Base-by-base conservation (phyloP, 1,140 invertebrate species). In the Diorhabda sublineata region DNA sequence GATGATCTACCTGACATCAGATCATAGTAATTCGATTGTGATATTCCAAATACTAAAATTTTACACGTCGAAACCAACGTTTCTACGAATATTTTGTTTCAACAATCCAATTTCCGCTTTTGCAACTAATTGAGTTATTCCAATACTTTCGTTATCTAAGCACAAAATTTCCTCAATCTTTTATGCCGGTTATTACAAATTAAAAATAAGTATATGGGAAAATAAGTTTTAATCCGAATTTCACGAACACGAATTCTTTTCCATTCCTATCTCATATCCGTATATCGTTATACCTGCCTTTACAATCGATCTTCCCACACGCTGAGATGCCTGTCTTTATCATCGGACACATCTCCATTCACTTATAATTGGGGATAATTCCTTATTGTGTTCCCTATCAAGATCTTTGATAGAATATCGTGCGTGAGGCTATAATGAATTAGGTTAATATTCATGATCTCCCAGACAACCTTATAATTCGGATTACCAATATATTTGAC, bases 341-440 rank as follows among this genome's bases (percentile, higher is more conserved):
- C 70, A 43, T n/a, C 57, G 61, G 62, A 70, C 73, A 72, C 68
- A 74, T 72, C 68, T 74, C 66, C 68, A 73, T 74, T 74, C 68
- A 67, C 68, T 62, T 74, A 74, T 74, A 74, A 74, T 74, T 74
- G 70, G 68, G 73, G 73, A 74, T 74, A 74, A 72, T 72, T 74
- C 70, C 44, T 58, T 66, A 72, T 74, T 74, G 68, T 72, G 64
- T 66, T 64, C 59, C 61, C 66, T 74, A 74, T 74, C 73, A 52
- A 52, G 47, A 52, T 52, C 47, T 52, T 26, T 52, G 47, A 52
- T n/a, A 52, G 47, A 52, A 52, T n/a, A 52, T 52, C 47, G 47
- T 52, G 47, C 47, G n/a, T 52, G 47, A 52, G 6, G 47, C 47
- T 6, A 52, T 52, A 52, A 52, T 52, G 47, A 52, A 52, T 52